Evolutionary conservation across 2,113 vertebrate species (phyloP), one percentile per base, ranked within the genome.

Genomic region (Microtus ochrogaster): DNA sequence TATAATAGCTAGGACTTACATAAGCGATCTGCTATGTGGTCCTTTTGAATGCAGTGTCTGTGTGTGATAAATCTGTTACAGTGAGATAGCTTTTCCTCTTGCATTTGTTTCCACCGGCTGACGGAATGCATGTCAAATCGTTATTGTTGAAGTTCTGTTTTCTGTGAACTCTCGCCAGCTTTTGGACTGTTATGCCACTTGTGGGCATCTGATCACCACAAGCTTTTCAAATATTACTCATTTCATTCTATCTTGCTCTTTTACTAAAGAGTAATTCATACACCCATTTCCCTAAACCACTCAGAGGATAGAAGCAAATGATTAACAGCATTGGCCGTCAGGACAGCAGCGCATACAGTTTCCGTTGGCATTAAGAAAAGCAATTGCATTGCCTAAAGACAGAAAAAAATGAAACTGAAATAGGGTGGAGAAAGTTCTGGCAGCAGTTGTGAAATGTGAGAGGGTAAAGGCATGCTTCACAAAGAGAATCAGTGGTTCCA

Each of bases 221-320:
- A 1, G 73, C 33, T 94, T 94, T 68, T 73, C 58, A 63, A 30
- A 47, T 36, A 94, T 63, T 63, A 68, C 26, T 79, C 52, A 63
- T 36, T 28, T 92, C 22, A 90, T 88, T 93, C 91, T 26, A 41
- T n/a, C 58, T 88, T 66, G 82, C 24, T 92, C 44, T 74, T 90
- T 89, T 81, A 78, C 36, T 81, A 26, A 66, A 41, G 44, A 85
- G 47, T 52, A 90, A 76, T 8, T 70, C 52, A 92, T 10, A 47
- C 33, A 74, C 66, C 1, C 1, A 30, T 77, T 90, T 94, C 49
- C 22, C 52, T 55, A 47, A 79, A 91, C 36, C 30, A 39, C 49
- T 83, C 65, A n/a, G 33, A 8, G 6, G 41, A 47, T 0, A 79
- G 74, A 73, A 87, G n/a, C 10, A 79, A 49, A 90, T 14, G 26